Percentiles rank a stretch among this genome's conserved stretches.
Evolutionary conservation across 2,888 invertebrate species (phyloP).

Genomic region (Embidobia sp.): DNA sequence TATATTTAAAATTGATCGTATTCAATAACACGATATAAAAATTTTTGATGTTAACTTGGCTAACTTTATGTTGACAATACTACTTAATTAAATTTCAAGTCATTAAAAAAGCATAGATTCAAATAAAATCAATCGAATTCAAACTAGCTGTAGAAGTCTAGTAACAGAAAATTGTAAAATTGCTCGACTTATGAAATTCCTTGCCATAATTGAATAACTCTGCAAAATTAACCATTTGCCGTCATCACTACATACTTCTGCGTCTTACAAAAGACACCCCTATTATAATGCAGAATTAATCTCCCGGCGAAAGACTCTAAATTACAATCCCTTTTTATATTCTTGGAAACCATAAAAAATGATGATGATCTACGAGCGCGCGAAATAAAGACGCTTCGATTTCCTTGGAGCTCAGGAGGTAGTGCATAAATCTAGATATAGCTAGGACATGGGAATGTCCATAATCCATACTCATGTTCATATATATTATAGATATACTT

Average conservation of each 20-base stretch:
- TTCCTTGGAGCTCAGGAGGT: constrained; percentile 33
- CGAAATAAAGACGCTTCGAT: constrained; percentile 56
- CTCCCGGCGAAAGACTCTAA: constrained; percentile 13
- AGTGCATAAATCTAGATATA: constrained; percentile 52
- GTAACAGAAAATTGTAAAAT: not conserved
- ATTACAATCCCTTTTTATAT: constrained; percentile 34
- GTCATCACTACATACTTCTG: not conserved
- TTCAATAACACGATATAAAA: too few relatives aligned
- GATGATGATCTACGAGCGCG: constrained; percentile 38
- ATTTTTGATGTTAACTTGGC: too few relatives aligned
- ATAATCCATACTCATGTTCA: constrained; percentile 52
- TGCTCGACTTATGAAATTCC: not conserved
- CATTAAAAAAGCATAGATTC: not conserved
- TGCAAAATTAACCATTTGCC: constrained; percentile 8
- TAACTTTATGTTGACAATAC: too few relatives aligned
- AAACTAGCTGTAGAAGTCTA: not conserved
- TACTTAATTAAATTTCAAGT: too few relatives aligned
- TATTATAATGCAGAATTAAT: constrained; percentile 44
- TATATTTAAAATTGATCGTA: too few relatives aligned
- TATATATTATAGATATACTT: constrained; percentile 53
- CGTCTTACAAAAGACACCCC: constrained; percentile 6
- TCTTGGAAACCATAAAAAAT: constrained; percentile 36
- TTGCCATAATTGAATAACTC: not conserved
- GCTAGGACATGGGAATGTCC: constrained; percentile 20
- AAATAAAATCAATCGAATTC: not conserved